A percentile compares a stretch with the other conserved stretches of the same genome.
Conservation (phyloP, 37 sponge, comb jelly and placozoan genomes). For the Tethya wilhelma region DNA sequence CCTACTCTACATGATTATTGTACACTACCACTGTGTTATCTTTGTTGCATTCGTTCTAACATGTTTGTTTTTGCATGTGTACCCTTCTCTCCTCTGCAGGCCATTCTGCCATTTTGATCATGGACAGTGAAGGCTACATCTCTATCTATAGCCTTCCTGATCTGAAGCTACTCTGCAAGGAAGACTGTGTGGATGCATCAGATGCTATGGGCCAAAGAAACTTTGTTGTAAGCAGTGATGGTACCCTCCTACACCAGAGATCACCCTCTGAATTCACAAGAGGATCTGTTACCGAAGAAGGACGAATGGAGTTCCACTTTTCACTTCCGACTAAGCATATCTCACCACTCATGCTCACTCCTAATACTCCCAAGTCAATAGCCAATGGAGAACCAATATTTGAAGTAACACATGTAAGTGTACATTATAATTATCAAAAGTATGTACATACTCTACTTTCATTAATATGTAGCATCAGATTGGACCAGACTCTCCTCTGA, state of each 20-base stretch:
- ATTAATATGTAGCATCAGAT: too few relatives aligned
- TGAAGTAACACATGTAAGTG: conserved; percentile 10
- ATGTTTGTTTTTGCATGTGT: too few relatives aligned
- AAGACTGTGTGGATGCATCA: conserved; percentile 77
- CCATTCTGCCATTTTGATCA: conserved; percentile 39
- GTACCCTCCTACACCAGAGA: conserved; percentile 65
- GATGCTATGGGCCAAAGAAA: conserved; percentile 83
- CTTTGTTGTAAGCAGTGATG: conserved; percentile 43
- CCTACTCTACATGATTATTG: too few relatives aligned
- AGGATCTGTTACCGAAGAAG: conserved; percentile 65
- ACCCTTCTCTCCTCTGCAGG: neutral
- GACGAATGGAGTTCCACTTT: conserved; percentile 50
- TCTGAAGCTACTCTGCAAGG: conserved; percentile 68
- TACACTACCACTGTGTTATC: too few relatives aligned
- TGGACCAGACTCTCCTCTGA: too few relatives aligned
- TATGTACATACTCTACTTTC: neutral
- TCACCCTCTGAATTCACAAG: conserved; percentile 84
- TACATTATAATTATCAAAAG: neutral
- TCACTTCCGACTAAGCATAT: conserved; percentile 19
- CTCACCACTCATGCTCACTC: conserved; percentile 20
- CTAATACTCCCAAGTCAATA: conserved; percentile 23
- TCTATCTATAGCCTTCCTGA: conserved; percentile 68
- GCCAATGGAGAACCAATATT: conserved; percentile 6
- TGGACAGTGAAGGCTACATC: conserved; percentile 76
- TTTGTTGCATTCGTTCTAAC: too few relatives aligned